Conservation (phyloP, 2,888 invertebrate genomes). For the Prionchulus punctatus region DNA sequence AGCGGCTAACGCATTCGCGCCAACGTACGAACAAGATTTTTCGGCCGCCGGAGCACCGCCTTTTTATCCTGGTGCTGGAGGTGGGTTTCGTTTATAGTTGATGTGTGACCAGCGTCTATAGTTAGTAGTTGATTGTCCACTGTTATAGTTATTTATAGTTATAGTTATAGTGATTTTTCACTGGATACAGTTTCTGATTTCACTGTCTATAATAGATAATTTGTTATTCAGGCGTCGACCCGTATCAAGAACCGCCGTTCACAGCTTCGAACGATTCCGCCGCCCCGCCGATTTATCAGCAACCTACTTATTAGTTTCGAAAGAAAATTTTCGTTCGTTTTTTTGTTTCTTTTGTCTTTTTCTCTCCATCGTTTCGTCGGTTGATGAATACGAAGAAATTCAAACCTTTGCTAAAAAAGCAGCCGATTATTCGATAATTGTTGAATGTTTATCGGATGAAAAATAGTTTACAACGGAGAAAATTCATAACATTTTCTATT, state of each 20-base stretch:
- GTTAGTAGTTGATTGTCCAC: background rate
- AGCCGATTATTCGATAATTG: no score
- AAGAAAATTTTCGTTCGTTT: no score
- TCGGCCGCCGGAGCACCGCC: conserved; percentile 1
- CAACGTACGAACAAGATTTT: conserved; percentile 49
- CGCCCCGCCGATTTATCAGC: conserved; percentile 9
- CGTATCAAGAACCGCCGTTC: conserved; percentile 13
- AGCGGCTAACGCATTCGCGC: conserved; percentile 71
- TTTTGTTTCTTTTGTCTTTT: no score
- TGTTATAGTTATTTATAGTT: background rate
- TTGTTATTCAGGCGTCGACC: background rate
- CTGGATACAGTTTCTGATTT: background rate
- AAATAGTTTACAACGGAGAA: no score
- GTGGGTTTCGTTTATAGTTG: background rate
- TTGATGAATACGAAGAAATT: no score
- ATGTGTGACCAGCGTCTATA: background rate
- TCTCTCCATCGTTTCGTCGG: no score
- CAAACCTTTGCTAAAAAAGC: no score
- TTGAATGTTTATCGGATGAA: no score
- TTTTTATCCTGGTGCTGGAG: conserved; percentile 9
- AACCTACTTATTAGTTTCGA: conserved; percentile 11
- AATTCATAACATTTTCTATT: no score
- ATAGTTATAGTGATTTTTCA: background rate
- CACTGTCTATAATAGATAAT: background rate
- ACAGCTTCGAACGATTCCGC: conserved; percentile 9